These are phyloP conservation scores for Brachionus manjavacas DNA, from an alignment of 1,140 invertebrate genomes.

Conservation along the genomic window DNA sequence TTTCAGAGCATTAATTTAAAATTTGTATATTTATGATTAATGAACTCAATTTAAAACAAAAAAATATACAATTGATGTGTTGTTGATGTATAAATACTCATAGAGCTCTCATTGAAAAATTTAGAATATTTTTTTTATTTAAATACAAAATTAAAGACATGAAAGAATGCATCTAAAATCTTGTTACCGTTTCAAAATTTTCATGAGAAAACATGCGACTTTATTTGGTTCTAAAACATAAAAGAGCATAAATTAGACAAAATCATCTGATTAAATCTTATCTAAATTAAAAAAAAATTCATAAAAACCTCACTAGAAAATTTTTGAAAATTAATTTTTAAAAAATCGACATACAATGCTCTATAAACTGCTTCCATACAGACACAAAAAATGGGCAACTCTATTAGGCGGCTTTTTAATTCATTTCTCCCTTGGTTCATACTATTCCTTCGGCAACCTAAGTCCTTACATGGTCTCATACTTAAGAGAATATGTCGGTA, in stretches of 20 bases:
- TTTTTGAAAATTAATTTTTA: background rate
- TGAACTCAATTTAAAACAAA: no score
- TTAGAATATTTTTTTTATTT: background rate
- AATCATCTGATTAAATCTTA: background rate
- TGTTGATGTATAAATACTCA: no score
- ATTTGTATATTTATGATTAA: no score
- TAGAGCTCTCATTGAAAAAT: no score
- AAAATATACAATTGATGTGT: no score
- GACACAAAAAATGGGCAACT: slow-evolving; percentile 24
- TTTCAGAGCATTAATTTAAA: no score
- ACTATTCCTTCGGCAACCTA: slow-evolving; percentile 49
- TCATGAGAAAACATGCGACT: background rate
- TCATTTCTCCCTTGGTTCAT: slow-evolving; percentile 16
- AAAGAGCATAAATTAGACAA: background rate
- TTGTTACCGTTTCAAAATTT: background rate
- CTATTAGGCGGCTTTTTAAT: slow-evolving; percentile 28
- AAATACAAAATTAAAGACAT: background rate
- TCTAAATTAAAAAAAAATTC: background rate
- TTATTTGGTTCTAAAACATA: background rate
- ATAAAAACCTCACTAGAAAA: background rate
- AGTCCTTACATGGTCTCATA: slow-evolving; percentile 59
- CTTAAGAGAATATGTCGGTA: slow-evolving; percentile 46
- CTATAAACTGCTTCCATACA: background rate
- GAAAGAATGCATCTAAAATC: background rate
- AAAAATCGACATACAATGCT: background rate